phyloP scores from a whole-genome alignment of 2,113 vertebrate species.

The Oreochromis spilurus region DNA sequence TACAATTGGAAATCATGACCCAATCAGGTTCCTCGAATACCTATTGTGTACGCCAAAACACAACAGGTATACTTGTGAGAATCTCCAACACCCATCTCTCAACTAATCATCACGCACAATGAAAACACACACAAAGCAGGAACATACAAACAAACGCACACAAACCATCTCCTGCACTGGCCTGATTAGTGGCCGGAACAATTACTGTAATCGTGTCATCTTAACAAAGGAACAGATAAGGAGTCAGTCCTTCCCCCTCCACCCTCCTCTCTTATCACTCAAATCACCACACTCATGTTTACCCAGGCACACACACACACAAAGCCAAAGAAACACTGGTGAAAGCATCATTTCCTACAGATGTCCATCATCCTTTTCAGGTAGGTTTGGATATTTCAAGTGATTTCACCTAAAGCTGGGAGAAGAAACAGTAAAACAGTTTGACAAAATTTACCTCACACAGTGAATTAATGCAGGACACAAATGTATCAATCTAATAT shows the following conservation, averaged over 20 bases:
- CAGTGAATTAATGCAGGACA: background rate
- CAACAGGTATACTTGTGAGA: background rate
- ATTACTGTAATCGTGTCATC: constrained; percentile 76
- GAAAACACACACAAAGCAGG: background rate
- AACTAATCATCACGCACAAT: background rate
- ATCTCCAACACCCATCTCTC: background rate
- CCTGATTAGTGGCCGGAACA: constrained; percentile 75
- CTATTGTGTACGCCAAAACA: background rate
- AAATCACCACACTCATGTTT: background rate
- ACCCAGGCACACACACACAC: background rate
- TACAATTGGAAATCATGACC: background rate
- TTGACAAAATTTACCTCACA: background rate
- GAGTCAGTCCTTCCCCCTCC: constrained; percentile 42
- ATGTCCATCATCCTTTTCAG: background rate
- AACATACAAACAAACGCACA: background rate
- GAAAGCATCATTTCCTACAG: background rate
- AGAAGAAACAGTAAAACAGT: rapidly evolving
- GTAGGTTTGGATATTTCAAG: background rate
- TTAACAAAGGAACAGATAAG: constrained; percentile 70
- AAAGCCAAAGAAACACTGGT: background rate
- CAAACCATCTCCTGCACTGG: constrained; percentile 44
- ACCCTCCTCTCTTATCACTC: constrained; percentile 49
- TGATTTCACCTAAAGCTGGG: background rate
- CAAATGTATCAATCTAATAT: background rate
- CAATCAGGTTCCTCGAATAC: background rate